phyloP scores from a whole-genome alignment of 2,888 invertebrate genomes.

The Panopea generosa region DNA sequence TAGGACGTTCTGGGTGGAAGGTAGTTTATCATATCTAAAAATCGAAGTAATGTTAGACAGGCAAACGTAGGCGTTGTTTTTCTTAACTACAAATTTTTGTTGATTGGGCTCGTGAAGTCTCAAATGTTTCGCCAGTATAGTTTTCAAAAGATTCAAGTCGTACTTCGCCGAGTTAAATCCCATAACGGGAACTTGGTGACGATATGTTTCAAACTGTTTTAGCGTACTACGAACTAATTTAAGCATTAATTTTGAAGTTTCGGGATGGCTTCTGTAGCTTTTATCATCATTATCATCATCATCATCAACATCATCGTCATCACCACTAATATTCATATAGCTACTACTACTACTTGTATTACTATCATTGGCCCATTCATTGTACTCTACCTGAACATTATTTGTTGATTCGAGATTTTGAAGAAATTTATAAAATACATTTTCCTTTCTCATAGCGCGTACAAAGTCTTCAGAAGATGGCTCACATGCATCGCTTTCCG shows the following conservation, averaged over 20 bases:
- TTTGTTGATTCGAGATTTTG: neutral
- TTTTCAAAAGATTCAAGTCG: slow-evolving; percentile 50
- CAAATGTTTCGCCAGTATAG: slow-evolving; percentile 25
- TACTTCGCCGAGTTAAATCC: slow-evolving; percentile 58
- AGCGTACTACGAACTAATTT: neutral
- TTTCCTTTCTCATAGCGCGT: slow-evolving; percentile 18
- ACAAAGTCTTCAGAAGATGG: slow-evolving; percentile 28
- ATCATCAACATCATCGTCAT: neutral
- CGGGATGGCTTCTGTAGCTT: neutral
- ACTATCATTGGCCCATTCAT: slow-evolving; percentile 1
- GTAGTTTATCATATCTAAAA: slow-evolving; percentile 47
- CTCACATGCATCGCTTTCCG: slow-evolving; percentile 20
- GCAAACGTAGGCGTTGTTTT: slow-evolving; percentile 36
- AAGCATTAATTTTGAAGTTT: neutral
- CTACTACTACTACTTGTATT: neutral
- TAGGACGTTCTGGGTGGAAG: slow-evolving; percentile 49
- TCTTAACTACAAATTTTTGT: slow-evolving; percentile 24
- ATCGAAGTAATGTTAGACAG: neutral
- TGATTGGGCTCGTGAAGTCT: slow-evolving; percentile 18
- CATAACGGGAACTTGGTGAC: slow-evolving; percentile 30
- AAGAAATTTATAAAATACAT: slow-evolving; percentile 6
- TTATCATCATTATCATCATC: neutral
- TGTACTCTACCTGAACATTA: slow-evolving; percentile 6
- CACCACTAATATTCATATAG: no score
- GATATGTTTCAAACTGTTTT: slow-evolving; percentile 1